phyloP scores from a whole-genome alignment of 37 sponge, comb jelly and placozoan genomes.

The Theonella swinhoei region DNA sequence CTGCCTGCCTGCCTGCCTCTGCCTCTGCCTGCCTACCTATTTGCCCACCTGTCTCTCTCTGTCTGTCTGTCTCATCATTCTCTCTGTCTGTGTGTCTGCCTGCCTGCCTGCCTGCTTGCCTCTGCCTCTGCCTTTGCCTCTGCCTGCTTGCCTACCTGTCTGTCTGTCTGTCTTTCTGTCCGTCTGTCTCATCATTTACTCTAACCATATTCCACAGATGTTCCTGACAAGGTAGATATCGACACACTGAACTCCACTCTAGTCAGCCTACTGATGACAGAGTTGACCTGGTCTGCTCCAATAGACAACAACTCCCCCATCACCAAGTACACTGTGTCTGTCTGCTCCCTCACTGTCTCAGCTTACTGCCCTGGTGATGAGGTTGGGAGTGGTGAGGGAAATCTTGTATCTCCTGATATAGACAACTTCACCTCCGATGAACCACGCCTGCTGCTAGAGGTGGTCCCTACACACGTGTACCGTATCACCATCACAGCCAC shows the following conservation, averaged over 20 bases:
- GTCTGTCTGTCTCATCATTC: constrained; percentile 18
- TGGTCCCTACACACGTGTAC: background rate
- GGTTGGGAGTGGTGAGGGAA: background rate
- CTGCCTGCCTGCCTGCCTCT: too few species aligned
- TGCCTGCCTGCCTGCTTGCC: too few species aligned
- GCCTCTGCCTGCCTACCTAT: too few species aligned
- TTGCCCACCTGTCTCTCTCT: background rate
- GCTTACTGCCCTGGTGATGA: background rate
- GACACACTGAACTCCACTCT: background rate
- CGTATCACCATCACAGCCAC: background rate
- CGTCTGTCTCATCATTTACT: too few species aligned
- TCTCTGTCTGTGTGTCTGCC: too few species aligned
- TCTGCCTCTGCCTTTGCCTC: too few species aligned
- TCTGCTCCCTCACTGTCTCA: background rate
- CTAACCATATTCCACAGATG: too few species aligned
- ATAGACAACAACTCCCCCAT: constrained; percentile 34
- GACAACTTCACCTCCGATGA: background rate
- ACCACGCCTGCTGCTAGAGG: background rate
- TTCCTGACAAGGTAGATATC: constrained; percentile 23
- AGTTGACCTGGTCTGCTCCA: constrained; percentile 24
- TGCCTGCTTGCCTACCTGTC: too few species aligned
- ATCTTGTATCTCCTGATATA: background rate
- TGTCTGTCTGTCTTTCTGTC: too few species aligned
- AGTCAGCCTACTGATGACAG: background rate
- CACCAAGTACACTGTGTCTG: constrained; percentile 16